Base-by-base conservation (phyloP, 2,888 invertebrate genomes). In the Oscheius sp. region DNA sequence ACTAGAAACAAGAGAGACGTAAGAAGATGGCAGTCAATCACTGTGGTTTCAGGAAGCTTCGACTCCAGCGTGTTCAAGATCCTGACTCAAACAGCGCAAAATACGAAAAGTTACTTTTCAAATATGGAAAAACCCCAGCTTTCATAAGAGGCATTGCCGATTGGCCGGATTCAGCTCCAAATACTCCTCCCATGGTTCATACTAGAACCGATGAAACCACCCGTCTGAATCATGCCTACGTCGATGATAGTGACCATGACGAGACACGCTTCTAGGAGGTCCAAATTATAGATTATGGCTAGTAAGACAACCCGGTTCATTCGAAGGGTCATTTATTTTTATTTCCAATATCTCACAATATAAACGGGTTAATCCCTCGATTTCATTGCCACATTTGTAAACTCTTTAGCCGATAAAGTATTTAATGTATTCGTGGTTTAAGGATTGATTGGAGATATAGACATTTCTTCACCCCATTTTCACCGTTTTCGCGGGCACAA, bases 1-100 rank as follows among this genome's bases (percentile, higher is more conserved):
- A 5, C 26, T 64, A 8, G 41, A 50, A n/a, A 28, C 9, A 33
- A 26, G 64, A 41, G 64, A 64, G 51, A 64, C 20, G 64, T 64
- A 28, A 61, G 61, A 14, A 17, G 44, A 32, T 17, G 8, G 33
- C 22, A n/a, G 17, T 41, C 2, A 8, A 9, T 14, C 22, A 17
- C 1, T 33, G 20, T 36, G 12, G 6, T 54, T 63, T 9, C 50
- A 64, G 64, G 20, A 32, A 49, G 51, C 41, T 33, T 8, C 64
- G 64, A n/a, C 38, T 33, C 1, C 50, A 30, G 6, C 36, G 64
- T 8, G 51, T 64, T 6, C 44, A 22, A 26, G 51, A 64, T 12
- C 51, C 51, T 14, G 51, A 64, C 22, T 24, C 50, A 12, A 64
- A 54, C 5, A 44, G 50, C 26, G 50, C 64, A 22, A 64, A 64